Conservation (phyloP, 2,797 vertebrate genomes). For the Pelochelys cantorii region DNA sequence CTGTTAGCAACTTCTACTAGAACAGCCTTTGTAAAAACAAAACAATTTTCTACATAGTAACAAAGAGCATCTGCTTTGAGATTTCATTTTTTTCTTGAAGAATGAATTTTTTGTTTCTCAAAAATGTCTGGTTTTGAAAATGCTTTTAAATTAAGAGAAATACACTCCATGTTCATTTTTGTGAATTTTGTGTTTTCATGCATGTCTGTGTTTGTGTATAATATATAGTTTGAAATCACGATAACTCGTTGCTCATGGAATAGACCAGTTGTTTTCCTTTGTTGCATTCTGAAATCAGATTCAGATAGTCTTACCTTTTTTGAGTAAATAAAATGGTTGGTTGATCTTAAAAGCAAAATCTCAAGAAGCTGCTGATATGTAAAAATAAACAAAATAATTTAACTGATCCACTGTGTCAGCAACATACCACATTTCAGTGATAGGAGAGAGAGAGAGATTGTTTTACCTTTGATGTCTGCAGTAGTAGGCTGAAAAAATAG, state of each 20-base stretch:
- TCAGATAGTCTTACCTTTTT: slow-evolving; percentile 65
- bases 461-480: slow-evolving; percentile 43
- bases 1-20: slow-evolving; percentile 62
- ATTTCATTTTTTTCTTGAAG: slow-evolving; percentile 54
- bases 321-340: slow-evolving; percentile 69
- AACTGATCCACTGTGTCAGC: slow-evolving; percentile 60
- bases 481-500: slow-evolving; percentile 4
- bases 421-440: slow-evolving; percentile 27
- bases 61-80: slow-evolving; percentile 27
- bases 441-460: slow-evolving; percentile 40
- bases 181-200: slow-evolving; percentile 57
- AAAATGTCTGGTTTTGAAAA: slow-evolving; percentile 50
- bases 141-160: slow-evolving; percentile 45
- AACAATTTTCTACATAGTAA: slow-evolving; percentile 63
- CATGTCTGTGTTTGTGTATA: background rate
- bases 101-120: slow-evolving; percentile 53
- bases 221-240: slow-evolving; percentile 41
- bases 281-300: slow-evolving; percentile 66
- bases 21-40: slow-evolving; percentile 59
- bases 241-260: background rate
- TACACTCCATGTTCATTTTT: background rate
- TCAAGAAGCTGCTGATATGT: slow-evolving; percentile 44
- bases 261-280: slow-evolving; percentile 61
- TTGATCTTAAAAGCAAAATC: slow-evolving; percentile 66
- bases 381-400: slow-evolving; percentile 49